Percentiles rank a stretch among this genome's conserved stretches.
These are phyloP conservation scores for Cheiracanthium punctorium DNA, from an alignment of 2,888 invertebrate species.

Conservation along the genomic window DNA sequence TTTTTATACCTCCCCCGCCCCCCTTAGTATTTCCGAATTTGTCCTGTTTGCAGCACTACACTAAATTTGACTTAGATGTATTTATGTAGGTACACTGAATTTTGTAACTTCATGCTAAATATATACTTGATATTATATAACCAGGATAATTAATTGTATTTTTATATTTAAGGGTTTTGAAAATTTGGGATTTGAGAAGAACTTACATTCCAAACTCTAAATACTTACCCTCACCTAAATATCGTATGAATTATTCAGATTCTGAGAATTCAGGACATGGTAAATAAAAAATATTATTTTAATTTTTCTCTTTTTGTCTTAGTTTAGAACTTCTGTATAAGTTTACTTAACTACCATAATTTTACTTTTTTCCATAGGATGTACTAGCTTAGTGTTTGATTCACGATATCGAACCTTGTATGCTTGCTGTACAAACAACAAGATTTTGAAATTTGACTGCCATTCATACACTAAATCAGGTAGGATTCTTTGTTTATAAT, in stretches of 20 bases:
- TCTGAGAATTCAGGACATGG: constrained; percentile 72
- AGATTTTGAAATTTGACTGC: constrained; percentile 89
- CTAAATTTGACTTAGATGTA: too few species aligned
- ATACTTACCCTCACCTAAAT: constrained; percentile 2
- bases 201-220: constrained; percentile 81
- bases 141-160: too few species aligned
- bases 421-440: constrained; percentile 91
- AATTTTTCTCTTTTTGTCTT: neutral
- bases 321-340: neutral
- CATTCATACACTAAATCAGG: constrained; percentile 81
- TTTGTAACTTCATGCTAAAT: too few species aligned
- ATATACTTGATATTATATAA: too few species aligned
- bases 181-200: constrained; percentile 91
- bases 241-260: constrained; percentile 17
- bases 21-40: too few species aligned
- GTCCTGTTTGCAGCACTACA: too few species aligned
- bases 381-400: constrained; percentile 86
- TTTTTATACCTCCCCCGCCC: too few species aligned
- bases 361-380: constrained; percentile 70
- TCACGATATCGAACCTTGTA: constrained; percentile 83
- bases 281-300: constrained; percentile 71
- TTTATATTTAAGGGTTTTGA: constrained; percentile 80
- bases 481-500: too few species aligned
- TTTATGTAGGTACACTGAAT: too few species aligned
- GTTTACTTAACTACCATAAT: neutral